phyloP scores from a whole-genome alignment of 1,140 invertebrate species.

The Goniozus legneri region DNA sequence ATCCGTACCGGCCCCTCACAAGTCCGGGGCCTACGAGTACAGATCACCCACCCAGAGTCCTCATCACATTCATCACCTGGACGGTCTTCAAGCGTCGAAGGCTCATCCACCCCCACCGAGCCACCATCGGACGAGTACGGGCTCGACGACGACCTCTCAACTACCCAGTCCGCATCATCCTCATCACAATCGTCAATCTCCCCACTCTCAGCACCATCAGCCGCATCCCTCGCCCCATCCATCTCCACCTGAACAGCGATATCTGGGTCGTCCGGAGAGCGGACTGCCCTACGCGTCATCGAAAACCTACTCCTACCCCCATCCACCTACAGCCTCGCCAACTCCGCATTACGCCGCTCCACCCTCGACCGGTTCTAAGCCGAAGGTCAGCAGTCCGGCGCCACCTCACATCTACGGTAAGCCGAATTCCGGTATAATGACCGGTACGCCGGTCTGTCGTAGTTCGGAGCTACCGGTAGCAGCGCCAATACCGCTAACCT shows the following conservation, averaged over 20 bases:
- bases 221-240: slow-evolving; percentile 34
- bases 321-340: slow-evolving; percentile 33
- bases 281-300: slow-evolving; percentile 36
- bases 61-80: slow-evolving; percentile 51
- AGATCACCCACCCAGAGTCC: slow-evolving; percentile 59
- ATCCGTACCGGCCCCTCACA: slow-evolving; percentile 52
- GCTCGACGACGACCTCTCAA: slow-evolving; percentile 33
- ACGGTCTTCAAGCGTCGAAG: slow-evolving; percentile 38
- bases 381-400: slow-evolving; percentile 74
- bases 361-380: slow-evolving; percentile 56
- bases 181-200: slow-evolving; percentile 52
- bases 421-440: slow-evolving; percentile 62
- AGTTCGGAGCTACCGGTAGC: slow-evolving; percentile 41
- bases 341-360: slow-evolving; percentile 36
- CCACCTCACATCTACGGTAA: slow-evolving; percentile 76
- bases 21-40: slow-evolving; percentile 54
- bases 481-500: slow-evolving; percentile 60
- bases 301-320: slow-evolving; percentile 39
- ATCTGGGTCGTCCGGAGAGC: slow-evolving; percentile 36
- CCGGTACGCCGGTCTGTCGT: slow-evolving; percentile 61
- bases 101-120: slow-evolving; percentile 27
- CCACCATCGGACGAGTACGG: slow-evolving; percentile 31
- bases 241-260: slow-evolving; percentile 52
- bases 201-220: slow-evolving; percentile 41
- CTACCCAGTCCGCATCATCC: slow-evolving; percentile 39